These are phyloP conservation scores for Yasuhikotakia modesta DNA, from an alignment of 2,797 vertebrate genomes.

Conservation along the genomic window DNA sequence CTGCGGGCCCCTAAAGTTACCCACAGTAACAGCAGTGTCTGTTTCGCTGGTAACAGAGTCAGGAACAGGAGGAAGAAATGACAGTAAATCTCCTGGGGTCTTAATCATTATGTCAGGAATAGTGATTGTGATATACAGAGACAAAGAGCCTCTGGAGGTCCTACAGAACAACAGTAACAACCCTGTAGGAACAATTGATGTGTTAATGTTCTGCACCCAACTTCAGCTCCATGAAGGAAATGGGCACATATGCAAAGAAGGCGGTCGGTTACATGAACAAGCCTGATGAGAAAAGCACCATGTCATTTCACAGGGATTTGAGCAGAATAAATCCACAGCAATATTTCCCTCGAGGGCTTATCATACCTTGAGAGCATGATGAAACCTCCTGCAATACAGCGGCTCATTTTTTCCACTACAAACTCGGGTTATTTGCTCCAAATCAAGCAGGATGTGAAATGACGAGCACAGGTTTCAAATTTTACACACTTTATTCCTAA, in stretches of 20 bases:
- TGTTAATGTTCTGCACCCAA: slow-evolving; percentile 23
- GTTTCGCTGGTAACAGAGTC: background rate
- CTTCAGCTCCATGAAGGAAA: slow-evolving; percentile 33
- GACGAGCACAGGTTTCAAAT: slow-evolving; percentile 63
- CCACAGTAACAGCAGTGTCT: background rate
- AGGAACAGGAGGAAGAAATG: background rate
- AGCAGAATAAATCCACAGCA: slow-evolving; percentile 40
- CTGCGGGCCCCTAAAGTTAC: background rate
- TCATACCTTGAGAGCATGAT: slow-evolving; percentile 42
- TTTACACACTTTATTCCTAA: slow-evolving; percentile 87
- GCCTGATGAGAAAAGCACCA: slow-evolving; percentile 41
- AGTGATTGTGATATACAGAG: slow-evolving; percentile 10
- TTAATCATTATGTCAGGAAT: slow-evolving; percentile 35
- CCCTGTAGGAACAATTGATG: slow-evolving; percentile 27
- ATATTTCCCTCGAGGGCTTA: slow-evolving; percentile 32
- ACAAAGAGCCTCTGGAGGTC: slow-evolving; percentile 22
- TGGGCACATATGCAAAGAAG: slow-evolving; percentile 22
- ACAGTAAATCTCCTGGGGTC: slow-evolving; percentile 25
- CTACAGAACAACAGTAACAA: slow-evolving; percentile 39
- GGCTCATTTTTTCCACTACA: slow-evolving; percentile 20
- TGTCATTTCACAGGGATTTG: slow-evolving; percentile 56
- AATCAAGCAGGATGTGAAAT: slow-evolving; percentile 24
- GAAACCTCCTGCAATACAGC: slow-evolving; percentile 35
- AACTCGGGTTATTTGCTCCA: slow-evolving; percentile 31
- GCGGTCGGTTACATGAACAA: background rate